Evolutionary conservation across 1,140 invertebrate genomes (phyloP).

Genomic region (Aphaenogaster rudis): DNA sequence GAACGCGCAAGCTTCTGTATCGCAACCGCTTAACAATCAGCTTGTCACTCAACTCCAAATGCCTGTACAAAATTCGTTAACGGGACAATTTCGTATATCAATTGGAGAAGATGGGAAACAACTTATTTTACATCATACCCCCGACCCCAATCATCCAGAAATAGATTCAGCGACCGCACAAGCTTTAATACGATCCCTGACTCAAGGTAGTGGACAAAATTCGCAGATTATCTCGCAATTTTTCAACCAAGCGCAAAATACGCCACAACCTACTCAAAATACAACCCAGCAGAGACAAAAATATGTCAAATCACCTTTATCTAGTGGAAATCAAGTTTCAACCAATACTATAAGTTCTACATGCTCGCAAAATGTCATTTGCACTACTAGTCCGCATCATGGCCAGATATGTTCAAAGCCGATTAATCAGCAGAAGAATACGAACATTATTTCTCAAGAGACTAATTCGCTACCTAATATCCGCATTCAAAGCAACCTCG

Average conservation of each 20-base stretch:
- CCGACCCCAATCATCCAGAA: constrained; percentile 85
- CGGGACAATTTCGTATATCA: constrained; percentile 85
- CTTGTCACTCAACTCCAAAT: constrained; percentile 84
- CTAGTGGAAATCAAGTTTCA: constrained; percentile 55
- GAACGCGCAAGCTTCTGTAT: constrained; percentile 74
- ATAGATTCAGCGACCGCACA: constrained; percentile 85
- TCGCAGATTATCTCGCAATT: constrained; percentile 85
- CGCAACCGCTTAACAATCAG: constrained; percentile 82
- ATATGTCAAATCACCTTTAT: constrained; percentile 79
- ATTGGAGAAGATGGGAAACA: constrained; percentile 87
- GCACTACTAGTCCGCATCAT: constrained; percentile 78
- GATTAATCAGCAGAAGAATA: constrained; percentile 72
- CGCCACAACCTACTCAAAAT: constrained; percentile 77
- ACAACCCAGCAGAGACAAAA: constrained; percentile 75
- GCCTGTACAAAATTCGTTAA: constrained; percentile 85
- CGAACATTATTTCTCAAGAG: constrained; percentile 68
- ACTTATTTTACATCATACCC: constrained; percentile 86
- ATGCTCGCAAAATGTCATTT: constrained; percentile 74
- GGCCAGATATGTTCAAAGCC: constrained; percentile 75
- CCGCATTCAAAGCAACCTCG: constrained; percentile 66
- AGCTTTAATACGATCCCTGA: constrained; percentile 83
- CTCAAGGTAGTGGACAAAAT: constrained; percentile 83
- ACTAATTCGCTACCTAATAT: constrained; percentile 68
- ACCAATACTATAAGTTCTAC: constrained; percentile 71
- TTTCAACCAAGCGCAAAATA: constrained; percentile 80